Evolutionary conservation across 2,888 invertebrate genomes (phyloP).

Genomic region (Drosophila anomelani): DNA sequence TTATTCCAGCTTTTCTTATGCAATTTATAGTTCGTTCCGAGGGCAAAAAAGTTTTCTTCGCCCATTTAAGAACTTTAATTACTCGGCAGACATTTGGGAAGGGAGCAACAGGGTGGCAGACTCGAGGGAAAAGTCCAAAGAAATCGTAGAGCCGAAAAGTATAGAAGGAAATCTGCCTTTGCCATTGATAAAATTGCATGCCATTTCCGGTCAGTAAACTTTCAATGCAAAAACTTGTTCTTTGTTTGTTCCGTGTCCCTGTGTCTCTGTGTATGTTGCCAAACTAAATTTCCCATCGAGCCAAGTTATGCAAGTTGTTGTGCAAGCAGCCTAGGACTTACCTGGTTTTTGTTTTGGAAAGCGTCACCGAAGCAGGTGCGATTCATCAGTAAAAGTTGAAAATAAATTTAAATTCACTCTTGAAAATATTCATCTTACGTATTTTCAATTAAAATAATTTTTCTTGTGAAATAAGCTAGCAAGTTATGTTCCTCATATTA

Average conservation of each 20-base stretch:
- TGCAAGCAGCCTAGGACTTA: constrained; percentile 2
- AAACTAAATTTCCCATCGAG: constrained; percentile 51
- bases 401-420: not conserved
- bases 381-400: not conserved
- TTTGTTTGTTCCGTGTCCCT: constrained; percentile 1
- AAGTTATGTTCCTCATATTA: too few relatives aligned
- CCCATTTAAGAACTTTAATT: constrained; percentile 69
- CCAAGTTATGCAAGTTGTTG: constrained; percentile 59
- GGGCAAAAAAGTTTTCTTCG: constrained; percentile 47
- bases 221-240: constrained; percentile 63
- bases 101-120: constrained; percentile 21
- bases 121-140: not conserved
- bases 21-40: constrained; percentile 48
- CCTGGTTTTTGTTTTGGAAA: constrained; percentile 2
- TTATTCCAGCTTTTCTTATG: constrained; percentile 55
- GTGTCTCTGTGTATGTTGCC: constrained; percentile 1
- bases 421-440: too few relatives aligned
- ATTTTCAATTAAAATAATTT: too few relatives aligned
- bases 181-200: constrained; percentile 76
- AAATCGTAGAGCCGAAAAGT: not conserved
- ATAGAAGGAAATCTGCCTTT: constrained; percentile 4
- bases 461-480: too few relatives aligned
- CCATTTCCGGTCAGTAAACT: constrained; percentile 78
- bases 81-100: constrained; percentile 43
- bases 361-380: not conserved